Percentiles rank a stretch among this genome's conserved stretches.
Conservation (phyloP, 2,113 vertebrate species). For the Canis aureus region DNA sequence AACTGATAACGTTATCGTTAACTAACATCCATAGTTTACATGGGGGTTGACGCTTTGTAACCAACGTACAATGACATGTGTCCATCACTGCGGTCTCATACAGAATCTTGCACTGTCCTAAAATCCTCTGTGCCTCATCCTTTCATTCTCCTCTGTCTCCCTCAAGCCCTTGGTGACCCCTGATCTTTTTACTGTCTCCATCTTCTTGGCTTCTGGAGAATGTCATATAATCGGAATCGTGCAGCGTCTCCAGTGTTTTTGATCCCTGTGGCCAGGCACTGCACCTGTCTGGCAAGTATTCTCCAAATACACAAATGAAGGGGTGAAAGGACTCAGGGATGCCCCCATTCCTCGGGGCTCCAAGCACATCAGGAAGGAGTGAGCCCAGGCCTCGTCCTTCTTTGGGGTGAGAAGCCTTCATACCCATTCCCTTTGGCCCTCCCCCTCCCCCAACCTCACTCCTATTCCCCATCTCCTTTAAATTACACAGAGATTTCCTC, state of each 20-base stretch:
- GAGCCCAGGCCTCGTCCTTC: too few species aligned
- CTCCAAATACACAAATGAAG: background rate
- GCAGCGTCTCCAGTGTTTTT: background rate
- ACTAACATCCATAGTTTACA: background rate
- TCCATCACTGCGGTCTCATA: background rate
- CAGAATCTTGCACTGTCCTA: background rate
- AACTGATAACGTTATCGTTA: background rate
- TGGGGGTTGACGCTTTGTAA: too few species aligned
- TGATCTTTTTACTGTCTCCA: background rate
- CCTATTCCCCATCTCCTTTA: conserved; percentile 44
- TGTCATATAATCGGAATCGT: background rate
- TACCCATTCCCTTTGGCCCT: background rate
- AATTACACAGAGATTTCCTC: conserved; percentile 74
- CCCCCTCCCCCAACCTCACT: background rate
- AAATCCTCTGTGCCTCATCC: background rate
- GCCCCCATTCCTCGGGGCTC: rapidly evolving
- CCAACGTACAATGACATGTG: background rate
- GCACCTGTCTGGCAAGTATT: rapidly evolving
- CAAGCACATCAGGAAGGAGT: background rate
- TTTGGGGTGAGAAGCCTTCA: background rate
- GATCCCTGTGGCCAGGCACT: too few species aligned
- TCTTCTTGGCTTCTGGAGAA: background rate
- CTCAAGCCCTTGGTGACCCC: background rate
- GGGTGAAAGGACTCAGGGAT: background rate
- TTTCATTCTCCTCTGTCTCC: background rate